Evolutionary conservation across 2,113 vertebrate species (phyloP).

Genomic region (Cephalopholis sonnerati): DNA sequence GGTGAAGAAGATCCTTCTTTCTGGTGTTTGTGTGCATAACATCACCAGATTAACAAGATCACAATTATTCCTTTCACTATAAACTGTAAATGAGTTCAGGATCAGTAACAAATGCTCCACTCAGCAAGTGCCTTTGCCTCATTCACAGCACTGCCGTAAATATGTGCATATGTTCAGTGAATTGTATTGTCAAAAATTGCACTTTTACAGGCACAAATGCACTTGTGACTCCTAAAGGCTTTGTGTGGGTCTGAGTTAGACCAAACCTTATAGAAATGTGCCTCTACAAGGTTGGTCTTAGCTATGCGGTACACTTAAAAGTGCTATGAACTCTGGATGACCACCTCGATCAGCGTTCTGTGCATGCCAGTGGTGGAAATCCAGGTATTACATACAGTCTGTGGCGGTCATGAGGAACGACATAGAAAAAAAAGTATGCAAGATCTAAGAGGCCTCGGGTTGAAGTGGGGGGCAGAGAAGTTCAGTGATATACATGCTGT

Average conservation of each 20-base stretch:
- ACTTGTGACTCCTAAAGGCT: not conserved
- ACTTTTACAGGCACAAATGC: not conserved
- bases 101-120: not conserved
- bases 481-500: too few relatives aligned
- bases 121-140: not conserved
- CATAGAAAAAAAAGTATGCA: too few relatives aligned
- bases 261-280: too few relatives aligned
- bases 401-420: too few relatives aligned
- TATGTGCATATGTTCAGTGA: not conserved
- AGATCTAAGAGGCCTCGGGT: too few relatives aligned
- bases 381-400: too few relatives aligned
- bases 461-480: too few relatives aligned
- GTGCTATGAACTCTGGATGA: too few relatives aligned
- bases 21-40: not conserved
- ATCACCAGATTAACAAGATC: conserved; percentile 12
- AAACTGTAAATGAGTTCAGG: not conserved
- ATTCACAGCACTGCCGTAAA: not conserved
- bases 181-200: not conserved
- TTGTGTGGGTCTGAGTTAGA: not conserved
- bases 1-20: not conserved
- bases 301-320: too few relatives aligned
- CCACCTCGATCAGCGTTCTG: too few relatives aligned
- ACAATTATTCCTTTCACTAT: not conserved
- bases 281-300: too few relatives aligned
- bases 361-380: too few relatives aligned